Conservation (phyloP, 2,888 invertebrate species). For the Diaprepes abbreviatus region DNA sequence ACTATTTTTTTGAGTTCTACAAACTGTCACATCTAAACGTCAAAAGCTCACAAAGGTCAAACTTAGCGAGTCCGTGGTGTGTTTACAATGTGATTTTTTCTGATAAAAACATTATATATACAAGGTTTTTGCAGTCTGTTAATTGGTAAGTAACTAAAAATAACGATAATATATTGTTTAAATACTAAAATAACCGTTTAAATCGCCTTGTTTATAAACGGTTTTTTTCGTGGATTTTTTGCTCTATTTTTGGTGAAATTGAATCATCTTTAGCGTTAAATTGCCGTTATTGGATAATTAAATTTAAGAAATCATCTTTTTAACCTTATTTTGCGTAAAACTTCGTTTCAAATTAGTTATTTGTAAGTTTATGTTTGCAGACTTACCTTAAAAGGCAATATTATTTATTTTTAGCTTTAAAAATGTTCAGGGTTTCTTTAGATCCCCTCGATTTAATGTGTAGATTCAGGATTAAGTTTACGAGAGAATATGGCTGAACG, state of each 20-base stretch:
- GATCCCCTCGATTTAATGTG: too few relatives aligned
- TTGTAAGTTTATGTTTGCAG: too few relatives aligned
- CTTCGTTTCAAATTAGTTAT: too few relatives aligned
- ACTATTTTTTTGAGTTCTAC: neutral
- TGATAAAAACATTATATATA: slow-evolving; percentile 5
- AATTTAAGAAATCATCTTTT: neutral
- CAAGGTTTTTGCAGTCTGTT: slow-evolving; percentile 8
- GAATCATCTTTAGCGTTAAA: slow-evolving; percentile 17
- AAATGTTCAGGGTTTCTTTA: too few relatives aligned
- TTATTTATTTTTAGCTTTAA: too few relatives aligned
- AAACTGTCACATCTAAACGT: slow-evolving; percentile 17
- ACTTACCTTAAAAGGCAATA: too few relatives aligned
- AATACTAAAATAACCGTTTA: neutral
- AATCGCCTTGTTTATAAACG: neutral
- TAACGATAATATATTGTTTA: neutral
- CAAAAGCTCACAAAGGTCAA: slow-evolving; percentile 27
- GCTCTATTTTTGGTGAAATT: slow-evolving; percentile 17
- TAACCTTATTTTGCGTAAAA: neutral
- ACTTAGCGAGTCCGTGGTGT: neutral
- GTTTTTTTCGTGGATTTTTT: slow-evolving; percentile 2
- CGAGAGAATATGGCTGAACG: too few relatives aligned
- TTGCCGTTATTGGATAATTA: neutral
- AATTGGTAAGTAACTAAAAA: slow-evolving; percentile 14
- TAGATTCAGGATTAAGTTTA: too few relatives aligned
- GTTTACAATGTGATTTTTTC: slow-evolving; percentile 35